Base-by-base conservation (phyloP, 2,113 vertebrate species). In the Neofelis nebulosa region DNA sequence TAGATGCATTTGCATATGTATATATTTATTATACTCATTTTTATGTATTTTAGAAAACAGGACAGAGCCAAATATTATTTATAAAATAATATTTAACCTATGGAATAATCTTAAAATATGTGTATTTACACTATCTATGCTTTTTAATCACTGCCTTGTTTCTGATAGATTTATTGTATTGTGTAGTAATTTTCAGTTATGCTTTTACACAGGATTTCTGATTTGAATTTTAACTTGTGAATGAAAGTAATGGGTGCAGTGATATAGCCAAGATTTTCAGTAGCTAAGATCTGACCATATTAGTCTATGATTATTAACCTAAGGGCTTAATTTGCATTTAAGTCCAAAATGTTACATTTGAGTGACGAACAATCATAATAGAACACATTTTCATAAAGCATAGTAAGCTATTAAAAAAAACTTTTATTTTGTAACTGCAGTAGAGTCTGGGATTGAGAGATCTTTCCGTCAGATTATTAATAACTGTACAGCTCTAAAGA, bases 161-260 rank as follows among this genome's bases (percentile, higher is more conserved):
- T 83, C 65, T 57, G 31, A 89, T 93, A 63, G 27, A 31, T 96
- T 94, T 80, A n/a, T 83, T 85, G 31, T 11, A 55, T 33, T 80
- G 4, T 45, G 29, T 50, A 85, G 57, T 83, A 69, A 73, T 94
- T 96, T 97, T 82, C 48, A 85, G 23, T 95, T 80, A 88, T 2
- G 19, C 12, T 29, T 93, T 78, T 89, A 27, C 88, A 94, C 89
- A 65, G 57, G 92, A 18, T 95, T 91, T 91, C 41, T 81, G 25
- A 89, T 89, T 84, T 65, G 61, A 80, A 78, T 89, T 88, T 90
- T 91, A 94, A 93, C 18, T 91, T 86, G 9, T 76, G 55, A 97
- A 89, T 91, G 63, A 86, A 95, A 96, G 69, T 80, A 81, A 18
- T n/a, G 33, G 61, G 63, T 86, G 55, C 63, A 76, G 8, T 65